Percentiles rank a stretch among this genome's conserved stretches.
Conservation (phyloP, 2,113 vertebrate genomes). For the Nothoprocta pentlandii region DNA sequence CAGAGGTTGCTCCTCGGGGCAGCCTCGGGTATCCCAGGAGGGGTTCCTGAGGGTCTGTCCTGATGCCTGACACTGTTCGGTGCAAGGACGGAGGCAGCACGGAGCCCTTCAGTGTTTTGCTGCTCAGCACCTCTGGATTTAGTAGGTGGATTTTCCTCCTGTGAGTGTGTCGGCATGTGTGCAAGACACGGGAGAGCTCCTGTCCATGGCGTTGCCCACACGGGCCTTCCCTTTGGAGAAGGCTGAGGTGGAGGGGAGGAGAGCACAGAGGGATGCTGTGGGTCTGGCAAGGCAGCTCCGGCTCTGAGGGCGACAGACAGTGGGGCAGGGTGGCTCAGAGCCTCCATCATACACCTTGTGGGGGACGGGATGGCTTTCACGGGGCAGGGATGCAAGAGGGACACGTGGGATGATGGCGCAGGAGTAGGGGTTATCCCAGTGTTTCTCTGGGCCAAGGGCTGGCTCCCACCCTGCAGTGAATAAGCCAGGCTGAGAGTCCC, state of each 20-base stretch:
- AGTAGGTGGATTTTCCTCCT: not conserved
- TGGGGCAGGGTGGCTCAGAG: accelerated
- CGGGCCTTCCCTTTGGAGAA: not conserved
- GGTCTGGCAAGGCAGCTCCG: not conserved
- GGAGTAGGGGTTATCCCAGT: not conserved
- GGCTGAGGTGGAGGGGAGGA: not conserved
- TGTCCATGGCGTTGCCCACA: not conserved
- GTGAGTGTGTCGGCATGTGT: not conserved
- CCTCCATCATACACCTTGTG: accelerated
- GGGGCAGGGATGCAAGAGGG: not conserved
- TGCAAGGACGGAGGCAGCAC: not conserved
- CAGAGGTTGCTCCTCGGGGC: not conserved
- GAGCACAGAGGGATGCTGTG: not conserved
- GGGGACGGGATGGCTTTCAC: not conserved
- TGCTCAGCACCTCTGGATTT: not conserved
- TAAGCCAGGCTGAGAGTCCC: not conserved
- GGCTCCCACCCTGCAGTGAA: not conserved
- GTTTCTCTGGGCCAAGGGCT: not conserved
- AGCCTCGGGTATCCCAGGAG: not conserved
- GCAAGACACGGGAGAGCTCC: not conserved
- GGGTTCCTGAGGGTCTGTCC: not conserved
- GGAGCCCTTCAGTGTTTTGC: not conserved
- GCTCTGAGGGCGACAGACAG: accelerated
- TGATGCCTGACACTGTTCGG: not conserved
- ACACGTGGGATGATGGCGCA: not conserved